These are phyloP conservation scores for Cassiopea xamachana DNA, from an alignment of 30 jellyfish, hydroid and myxozoan species.

Conservation along the genomic window DNA sequence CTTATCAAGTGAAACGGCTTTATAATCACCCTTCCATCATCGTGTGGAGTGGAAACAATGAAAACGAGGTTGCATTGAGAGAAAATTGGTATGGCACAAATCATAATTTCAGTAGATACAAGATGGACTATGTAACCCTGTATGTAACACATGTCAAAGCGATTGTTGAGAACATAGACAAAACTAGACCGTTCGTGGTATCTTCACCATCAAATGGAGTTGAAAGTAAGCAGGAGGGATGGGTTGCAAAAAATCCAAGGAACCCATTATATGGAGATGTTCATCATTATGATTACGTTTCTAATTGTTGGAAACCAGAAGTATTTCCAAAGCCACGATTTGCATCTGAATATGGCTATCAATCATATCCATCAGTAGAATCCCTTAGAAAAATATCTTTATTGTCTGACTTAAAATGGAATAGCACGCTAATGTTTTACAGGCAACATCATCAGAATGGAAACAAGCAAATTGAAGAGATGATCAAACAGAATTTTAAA, in stretches of 20 bases:
- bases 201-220: conserved; percentile 97
- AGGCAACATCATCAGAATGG: conserved; percentile 94
- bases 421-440: conserved; percentile 79
- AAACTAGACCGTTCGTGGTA: conserved; percentile 78
- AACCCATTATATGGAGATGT: conserved; percentile 90
- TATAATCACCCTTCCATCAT: conserved; percentile 82
- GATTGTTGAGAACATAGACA: conserved; percentile 58
- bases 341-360: conserved; percentile 96
- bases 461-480: conserved; percentile 64
- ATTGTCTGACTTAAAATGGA: conserved; percentile 69
- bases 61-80: conserved; percentile 90
- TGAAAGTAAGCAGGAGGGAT: conserved; percentile 71
- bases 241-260: conserved; percentile 80
- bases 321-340: conserved; percentile 86
- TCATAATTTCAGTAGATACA: conserved; percentile 17
- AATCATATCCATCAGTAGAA: conserved; percentile 82
- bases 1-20: conserved; percentile 74
- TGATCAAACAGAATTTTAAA: conserved; percentile 72
- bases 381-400: conserved; percentile 47
- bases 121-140: conserved; percentile 56
- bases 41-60: conserved; percentile 95
- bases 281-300: conserved; percentile 75
- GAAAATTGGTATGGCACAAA: conserved; percentile 79
- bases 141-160: conserved; percentile 73
- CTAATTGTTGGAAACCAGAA: conserved; percentile 79